These are phyloP conservation scores for Pocillopora meandrina DNA, from an alignment of 92 coral and sea anemone genomes.

Conservation along the genomic window DNA sequence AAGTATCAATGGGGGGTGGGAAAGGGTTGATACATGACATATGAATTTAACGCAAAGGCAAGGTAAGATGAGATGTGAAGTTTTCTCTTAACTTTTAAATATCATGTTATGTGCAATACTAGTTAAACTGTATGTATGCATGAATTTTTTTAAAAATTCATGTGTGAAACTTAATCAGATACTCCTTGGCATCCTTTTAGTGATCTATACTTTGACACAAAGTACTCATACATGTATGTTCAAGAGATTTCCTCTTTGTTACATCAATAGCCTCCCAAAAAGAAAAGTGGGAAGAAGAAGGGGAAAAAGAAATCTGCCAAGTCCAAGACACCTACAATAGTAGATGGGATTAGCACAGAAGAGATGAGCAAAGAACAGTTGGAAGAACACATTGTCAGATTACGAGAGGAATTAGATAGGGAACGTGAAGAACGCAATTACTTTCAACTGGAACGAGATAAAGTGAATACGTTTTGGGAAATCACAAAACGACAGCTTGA, in stretches of 20 bases:
- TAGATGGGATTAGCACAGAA: conserved; percentile 98
- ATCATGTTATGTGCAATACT: too few species aligned
- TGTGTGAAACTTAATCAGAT: too few species aligned
- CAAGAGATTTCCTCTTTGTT: background rate
- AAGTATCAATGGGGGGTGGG: too few species aligned
- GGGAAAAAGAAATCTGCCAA: conserved; percentile 96
- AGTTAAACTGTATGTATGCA: too few species aligned
- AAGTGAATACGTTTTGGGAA: conserved; percentile 99
- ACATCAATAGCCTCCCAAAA: conserved; percentile 83
- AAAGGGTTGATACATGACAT: too few species aligned
- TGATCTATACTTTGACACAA: too few species aligned
- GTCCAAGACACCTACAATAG: conserved; percentile 95
- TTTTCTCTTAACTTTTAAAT: too few species aligned
- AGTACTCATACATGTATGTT: background rate
- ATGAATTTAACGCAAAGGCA: too few species aligned
- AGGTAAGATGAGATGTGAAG: too few species aligned
- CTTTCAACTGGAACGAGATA: conserved; percentile 95
- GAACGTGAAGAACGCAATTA: conserved; percentile 97
- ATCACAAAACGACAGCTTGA: conserved; percentile 92
- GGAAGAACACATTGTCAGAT: conserved; percentile 95
- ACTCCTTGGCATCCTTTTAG: too few species aligned
- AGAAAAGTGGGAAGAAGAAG: conserved; percentile 89
- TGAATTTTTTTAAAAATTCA: too few species aligned
- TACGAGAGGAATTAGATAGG: conserved; percentile 94
- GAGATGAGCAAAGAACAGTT: conserved; percentile 99